Conservation (phyloP, 1,140 invertebrate species). For the Leptoteleia sp. region DNA sequence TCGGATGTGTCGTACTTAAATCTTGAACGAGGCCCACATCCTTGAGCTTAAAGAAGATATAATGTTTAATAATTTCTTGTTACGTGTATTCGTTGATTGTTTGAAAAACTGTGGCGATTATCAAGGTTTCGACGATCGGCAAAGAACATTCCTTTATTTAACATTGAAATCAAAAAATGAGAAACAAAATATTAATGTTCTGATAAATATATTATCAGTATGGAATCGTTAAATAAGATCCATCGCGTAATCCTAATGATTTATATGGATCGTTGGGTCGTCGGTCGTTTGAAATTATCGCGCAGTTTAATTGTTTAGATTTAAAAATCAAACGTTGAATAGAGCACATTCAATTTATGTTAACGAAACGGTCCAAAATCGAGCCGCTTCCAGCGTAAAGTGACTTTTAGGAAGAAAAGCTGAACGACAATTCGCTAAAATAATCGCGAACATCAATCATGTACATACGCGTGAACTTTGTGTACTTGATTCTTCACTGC, state of each 20-base stretch:
- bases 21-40: slow-evolving; percentile 31
- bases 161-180: not conserved
- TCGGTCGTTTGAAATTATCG: slow-evolving; percentile 3
- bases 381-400: slow-evolving; percentile 57
- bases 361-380: slow-evolving; percentile 37
- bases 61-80: slow-evolving; percentile 58
- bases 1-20: slow-evolving; percentile 50
- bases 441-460: slow-evolving; percentile 59
- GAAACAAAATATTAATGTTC: not conserved
- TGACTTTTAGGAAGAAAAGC: slow-evolving; percentile 37
- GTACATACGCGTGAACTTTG: slow-evolving; percentile 69
- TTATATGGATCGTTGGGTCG: not conserved
- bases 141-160: not conserved
- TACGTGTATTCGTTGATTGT: slow-evolving; percentile 60
- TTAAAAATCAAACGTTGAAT: slow-evolving; percentile 55
- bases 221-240: not conserved
- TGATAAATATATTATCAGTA: not conserved
- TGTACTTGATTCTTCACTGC: slow-evolving; percentile 69
- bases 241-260: not conserved
- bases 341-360: slow-evolving; percentile 37
- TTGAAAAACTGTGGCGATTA: slow-evolving; percentile 37
- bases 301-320: slow-evolving; percentile 60
- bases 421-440: slow-evolving; percentile 26
- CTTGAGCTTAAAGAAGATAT: slow-evolving; percentile 15
- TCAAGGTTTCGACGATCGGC: not conserved